phyloP scores from a whole-genome alignment of 2,888 invertebrate species.

The Troides aeacus region DNA sequence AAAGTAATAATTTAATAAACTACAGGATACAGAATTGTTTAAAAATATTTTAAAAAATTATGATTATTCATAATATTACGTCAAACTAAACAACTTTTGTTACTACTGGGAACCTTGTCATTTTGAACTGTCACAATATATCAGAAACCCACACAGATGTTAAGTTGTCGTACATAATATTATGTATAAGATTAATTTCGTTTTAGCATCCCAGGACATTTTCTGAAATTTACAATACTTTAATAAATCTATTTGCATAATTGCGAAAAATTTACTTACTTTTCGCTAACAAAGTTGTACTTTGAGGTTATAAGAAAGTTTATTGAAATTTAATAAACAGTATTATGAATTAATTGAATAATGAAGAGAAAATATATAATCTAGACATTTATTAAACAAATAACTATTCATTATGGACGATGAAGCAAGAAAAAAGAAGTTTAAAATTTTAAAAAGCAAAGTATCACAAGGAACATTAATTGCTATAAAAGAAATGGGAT shows the following conservation, averaged over 20 bases:
- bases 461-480: conserved; percentile 87
- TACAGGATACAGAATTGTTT: no score
- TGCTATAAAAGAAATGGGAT: conserved; percentile 92
- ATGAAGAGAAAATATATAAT: neutral
- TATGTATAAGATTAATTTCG: no score
- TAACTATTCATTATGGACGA: conserved; percentile 41
- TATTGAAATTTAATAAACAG: neutral
- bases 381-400: neutral
- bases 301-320: neutral
- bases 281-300: neutral
- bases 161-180: no score
- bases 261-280: neutral
- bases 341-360: neutral
- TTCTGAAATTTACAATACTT: neutral
- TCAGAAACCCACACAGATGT: neutral
- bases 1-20: no score
- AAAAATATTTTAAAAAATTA: no score
- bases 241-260: neutral
- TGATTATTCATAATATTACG: no score
- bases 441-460: conserved; percentile 78
- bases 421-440: conserved; percentile 53
- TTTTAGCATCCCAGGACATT: neutral
- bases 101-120: neutral
- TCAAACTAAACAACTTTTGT: neutral
- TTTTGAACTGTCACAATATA: neutral